Evolutionary conservation across 2,797 vertebrate species (phyloP).

Genomic region (Champsocephalus gunnari): DNA sequence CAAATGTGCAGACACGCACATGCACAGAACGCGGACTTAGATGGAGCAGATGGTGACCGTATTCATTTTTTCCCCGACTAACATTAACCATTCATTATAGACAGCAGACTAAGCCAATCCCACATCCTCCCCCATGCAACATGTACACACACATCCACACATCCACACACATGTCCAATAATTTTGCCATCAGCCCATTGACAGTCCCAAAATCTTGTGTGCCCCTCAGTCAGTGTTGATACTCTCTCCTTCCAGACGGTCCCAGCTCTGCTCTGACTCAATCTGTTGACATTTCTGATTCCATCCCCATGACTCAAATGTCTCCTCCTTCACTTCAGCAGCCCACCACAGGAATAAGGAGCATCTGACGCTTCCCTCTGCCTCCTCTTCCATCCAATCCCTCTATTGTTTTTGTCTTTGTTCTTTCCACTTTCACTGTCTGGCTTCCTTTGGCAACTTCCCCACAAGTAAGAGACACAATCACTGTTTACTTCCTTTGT

Average conservation of each 20-base stretch:
- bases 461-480: slow-evolving; percentile 63
- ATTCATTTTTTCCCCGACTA: slow-evolving; percentile 87
- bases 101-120: slow-evolving; percentile 86
- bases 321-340: slow-evolving; percentile 72
- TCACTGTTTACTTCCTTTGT: slow-evolving; percentile 55
- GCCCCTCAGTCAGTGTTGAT: slow-evolving; percentile 76
- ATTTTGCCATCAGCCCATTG: slow-evolving; percentile 76
- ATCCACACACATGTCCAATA: slow-evolving; percentile 65
- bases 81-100: slow-evolving; percentile 89
- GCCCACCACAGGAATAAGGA: slow-evolving; percentile 72
- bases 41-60: slow-evolving; percentile 89
- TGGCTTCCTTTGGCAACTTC: slow-evolving; percentile 69
- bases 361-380: slow-evolving; percentile 77
- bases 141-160: slow-evolving; percentile 65
- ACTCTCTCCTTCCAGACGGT: slow-evolving; percentile 77
- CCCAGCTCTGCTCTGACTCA: slow-evolving; percentile 80
- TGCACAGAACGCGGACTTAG: slow-evolving; percentile 81
- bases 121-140: slow-evolving; percentile 80
- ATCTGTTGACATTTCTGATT: slow-evolving; percentile 82
- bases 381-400: slow-evolving; percentile 65
- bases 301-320: slow-evolving; percentile 74
- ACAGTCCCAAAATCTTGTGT: slow-evolving; percentile 70
- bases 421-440: slow-evolving; percentile 73
- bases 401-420: slow-evolving; percentile 50
- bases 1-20: slow-evolving; percentile 63